These are phyloP conservation scores for Spea bombifrons DNA, from an alignment of 2,113 vertebrate genomes.

Conservation along the genomic window DNA sequence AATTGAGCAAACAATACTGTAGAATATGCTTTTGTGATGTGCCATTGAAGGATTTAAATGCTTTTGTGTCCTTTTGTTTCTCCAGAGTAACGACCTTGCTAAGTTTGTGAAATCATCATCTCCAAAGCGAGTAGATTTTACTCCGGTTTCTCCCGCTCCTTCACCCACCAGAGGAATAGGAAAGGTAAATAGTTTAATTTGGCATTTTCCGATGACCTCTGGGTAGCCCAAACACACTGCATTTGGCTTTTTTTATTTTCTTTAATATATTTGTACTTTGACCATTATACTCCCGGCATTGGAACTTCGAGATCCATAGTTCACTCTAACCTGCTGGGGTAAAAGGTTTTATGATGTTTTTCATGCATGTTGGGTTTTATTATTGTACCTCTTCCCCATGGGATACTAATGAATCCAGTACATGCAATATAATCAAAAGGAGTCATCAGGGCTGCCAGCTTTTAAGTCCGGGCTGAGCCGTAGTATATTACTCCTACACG, in stretches of 20 bases:
- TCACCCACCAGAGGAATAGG: slow-evolving; percentile 93
- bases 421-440: slow-evolving; percentile 22
- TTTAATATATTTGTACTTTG: no score
- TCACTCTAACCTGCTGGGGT: no score
- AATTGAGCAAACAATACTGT: no score
- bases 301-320: no score
- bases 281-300: no score
- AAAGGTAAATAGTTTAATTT: slow-evolving; percentile 72
- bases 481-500: slow-evolving; percentile 37
- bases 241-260: no score
- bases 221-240: no score
- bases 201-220: neutral
- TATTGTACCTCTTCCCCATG: slow-evolving; percentile 1
- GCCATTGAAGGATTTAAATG: no score
- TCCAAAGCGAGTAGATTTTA: slow-evolving; percentile 94
- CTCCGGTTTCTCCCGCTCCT: slow-evolving; percentile 93
- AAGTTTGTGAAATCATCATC: slow-evolving; percentile 85
- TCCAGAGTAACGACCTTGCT: slow-evolving; percentile 90
- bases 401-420: neutral
- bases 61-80: slow-evolving; percentile 53
- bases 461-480: slow-evolving; percentile 32
- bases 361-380: slow-evolving; percentile 13
- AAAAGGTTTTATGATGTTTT: no score
- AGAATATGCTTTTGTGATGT: no score
- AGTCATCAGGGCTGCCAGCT: slow-evolving; percentile 37